Percentiles rank a stretch among this genome's conserved stretches.
Conservation (phyloP, 2,888 invertebrate genomes). For the Eurytoma adleriae region DNA sequence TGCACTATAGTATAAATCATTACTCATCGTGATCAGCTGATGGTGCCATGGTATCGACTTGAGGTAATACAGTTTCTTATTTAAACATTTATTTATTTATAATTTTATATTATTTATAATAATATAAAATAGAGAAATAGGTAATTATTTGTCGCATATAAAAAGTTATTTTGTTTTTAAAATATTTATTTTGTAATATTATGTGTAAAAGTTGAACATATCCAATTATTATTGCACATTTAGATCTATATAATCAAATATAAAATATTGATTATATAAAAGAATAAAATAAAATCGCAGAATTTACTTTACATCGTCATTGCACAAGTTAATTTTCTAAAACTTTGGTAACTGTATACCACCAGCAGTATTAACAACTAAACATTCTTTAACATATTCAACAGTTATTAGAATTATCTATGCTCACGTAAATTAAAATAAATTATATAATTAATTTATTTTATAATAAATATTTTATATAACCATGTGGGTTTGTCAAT, state of each 20-base stretch:
- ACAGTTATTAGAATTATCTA: slow-evolving; percentile 39
- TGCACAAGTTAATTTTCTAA: slow-evolving; percentile 61
- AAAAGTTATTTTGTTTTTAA: slow-evolving; percentile 5
- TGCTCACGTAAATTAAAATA: slow-evolving; percentile 16
- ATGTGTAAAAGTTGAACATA: slow-evolving; percentile 25
- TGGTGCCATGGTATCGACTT: not conserved
- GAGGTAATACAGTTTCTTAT: not conserved
- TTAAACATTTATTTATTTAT: no score
- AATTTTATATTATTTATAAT: no score
- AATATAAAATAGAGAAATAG: no score
- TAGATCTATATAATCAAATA: not conserved
- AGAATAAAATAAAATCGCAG: slow-evolving; percentile 1
- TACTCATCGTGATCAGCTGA: no score
- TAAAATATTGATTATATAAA: not conserved
- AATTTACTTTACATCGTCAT: no score
- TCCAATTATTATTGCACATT: slow-evolving; percentile 27
- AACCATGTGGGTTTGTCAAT: slow-evolving; percentile 13
- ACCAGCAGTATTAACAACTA: slow-evolving; percentile 58
- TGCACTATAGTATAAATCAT: no score
- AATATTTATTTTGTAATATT: slow-evolving; percentile 30
- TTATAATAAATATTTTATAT: slow-evolving; percentile 5
- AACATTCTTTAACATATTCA: slow-evolving; percentile 29
- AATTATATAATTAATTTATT: slow-evolving; percentile 25
- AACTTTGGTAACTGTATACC: slow-evolving; percentile 69
- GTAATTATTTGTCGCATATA: no score